phyloP scores from a whole-genome alignment of 2,113 vertebrate genomes.

The Trinectes maculatus region DNA sequence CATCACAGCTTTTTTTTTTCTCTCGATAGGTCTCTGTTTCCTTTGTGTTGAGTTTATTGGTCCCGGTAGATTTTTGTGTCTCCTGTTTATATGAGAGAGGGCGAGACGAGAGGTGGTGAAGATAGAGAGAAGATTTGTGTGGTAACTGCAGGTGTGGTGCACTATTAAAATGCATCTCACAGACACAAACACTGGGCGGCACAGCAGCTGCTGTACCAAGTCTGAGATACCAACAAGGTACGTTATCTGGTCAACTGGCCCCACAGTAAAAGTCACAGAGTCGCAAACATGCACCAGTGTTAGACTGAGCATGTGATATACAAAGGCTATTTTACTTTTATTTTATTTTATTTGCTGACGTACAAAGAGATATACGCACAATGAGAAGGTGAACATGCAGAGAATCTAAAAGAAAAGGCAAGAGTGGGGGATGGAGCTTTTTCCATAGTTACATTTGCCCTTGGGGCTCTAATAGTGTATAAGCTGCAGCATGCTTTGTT shows the following conservation, averaged over 20 bases:
- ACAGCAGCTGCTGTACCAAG: constrained; percentile 18
- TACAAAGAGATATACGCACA: constrained; percentile 13
- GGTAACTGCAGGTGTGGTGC: constrained; percentile 30
- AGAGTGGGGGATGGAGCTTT: constrained; percentile 35
- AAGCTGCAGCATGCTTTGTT: constrained; percentile 63
- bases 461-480: constrained; percentile 60
- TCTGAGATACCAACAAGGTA: constrained; percentile 5
- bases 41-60: constrained; percentile 37
- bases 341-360: not conserved
- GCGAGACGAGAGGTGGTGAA: constrained; percentile 28
- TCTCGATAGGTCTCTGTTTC: constrained; percentile 16
- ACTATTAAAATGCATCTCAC: constrained; percentile 27
- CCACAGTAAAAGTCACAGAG: not conserved
- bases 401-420: constrained; percentile 6
- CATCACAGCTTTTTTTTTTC: constrained; percentile 28
- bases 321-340: not conserved
- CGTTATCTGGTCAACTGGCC: constrained; percentile 23
- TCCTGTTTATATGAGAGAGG: constrained; percentile 23
- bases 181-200: not conserved
- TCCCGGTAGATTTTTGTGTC: constrained; percentile 43
- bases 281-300: not conserved
- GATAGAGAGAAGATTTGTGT: constrained; percentile 31
- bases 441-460: constrained; percentile 50
- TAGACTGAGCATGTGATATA: not conserved
- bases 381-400: not conserved